Evolutionary conservation across 2,888 invertebrate species (phyloP).

Genomic region (Anodontia alba): DNA sequence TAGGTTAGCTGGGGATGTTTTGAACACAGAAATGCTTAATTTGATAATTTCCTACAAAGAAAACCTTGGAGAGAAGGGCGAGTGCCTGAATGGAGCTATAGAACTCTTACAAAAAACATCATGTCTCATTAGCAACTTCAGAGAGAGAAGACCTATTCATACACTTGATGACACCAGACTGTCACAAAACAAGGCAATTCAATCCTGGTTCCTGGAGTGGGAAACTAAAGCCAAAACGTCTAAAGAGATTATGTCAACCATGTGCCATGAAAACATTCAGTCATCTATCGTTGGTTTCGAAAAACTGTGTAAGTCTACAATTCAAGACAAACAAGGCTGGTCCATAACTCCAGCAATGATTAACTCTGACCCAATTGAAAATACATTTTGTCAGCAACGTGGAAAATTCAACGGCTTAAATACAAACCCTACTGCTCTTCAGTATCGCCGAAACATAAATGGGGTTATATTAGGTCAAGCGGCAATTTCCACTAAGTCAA

Average conservation of each 20-base stretch:
- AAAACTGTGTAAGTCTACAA: constrained; percentile 22
- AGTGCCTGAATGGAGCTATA: constrained; percentile 38
- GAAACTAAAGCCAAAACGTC: neutral
- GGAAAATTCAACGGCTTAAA: constrained; percentile 48
- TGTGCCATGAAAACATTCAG: constrained; percentile 26
- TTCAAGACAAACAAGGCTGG: constrained; percentile 13
- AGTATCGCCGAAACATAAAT: constrained; percentile 42
- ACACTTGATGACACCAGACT: constrained; percentile 9
- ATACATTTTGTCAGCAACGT: constrained; percentile 45
- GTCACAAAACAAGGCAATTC: neutral
- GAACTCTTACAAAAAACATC: neutral
- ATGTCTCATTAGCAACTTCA: neutral
- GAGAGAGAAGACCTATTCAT: neutral
- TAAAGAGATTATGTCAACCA: neutral
- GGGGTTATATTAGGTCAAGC: constrained; percentile 44
- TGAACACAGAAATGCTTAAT: constrained; percentile 42
- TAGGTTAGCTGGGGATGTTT: constrained; percentile 44
- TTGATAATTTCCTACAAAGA: constrained; percentile 38
- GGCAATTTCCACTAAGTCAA: constrained; percentile 24
- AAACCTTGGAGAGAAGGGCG: constrained; percentile 31
- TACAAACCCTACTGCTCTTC: constrained; percentile 49
- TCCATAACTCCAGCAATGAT: constrained; percentile 46
- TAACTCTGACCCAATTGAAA: constrained; percentile 58
- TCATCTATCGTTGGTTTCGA: constrained; percentile 41
- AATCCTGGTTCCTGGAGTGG: constrained; percentile 33